Base-by-base conservation (phyloP, 1,140 invertebrate species). In the Ostrea edulis region DNA sequence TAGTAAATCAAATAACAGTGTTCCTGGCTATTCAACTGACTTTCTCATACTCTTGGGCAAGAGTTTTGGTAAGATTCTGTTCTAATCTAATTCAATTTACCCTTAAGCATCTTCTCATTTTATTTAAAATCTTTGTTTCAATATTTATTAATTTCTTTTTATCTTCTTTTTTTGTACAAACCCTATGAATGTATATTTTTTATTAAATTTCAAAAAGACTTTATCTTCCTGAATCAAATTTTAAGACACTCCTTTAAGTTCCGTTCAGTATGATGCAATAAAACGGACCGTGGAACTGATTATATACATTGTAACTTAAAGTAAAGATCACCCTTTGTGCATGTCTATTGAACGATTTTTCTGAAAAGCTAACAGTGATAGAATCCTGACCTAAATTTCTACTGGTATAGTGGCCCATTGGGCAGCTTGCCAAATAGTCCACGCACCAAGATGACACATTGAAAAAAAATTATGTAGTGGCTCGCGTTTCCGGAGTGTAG, bases 401-500 rank as follows among this genome's bases (percentile, higher is more conserved):
- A 9, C 68, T 77, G 58, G 58, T 62, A 62, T 62, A 77, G 68
- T 77, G 68, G 25, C 68, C 68, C 29, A 77, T 77, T 77, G 68
- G 68, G 68, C 68, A 77, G 25, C 14, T 77, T 77, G 68, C 68
- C 68, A 77, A 77, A 77, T 77, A 77, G 68, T 77, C 25, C 68
- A 77, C 68, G 68, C 68, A 77, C 68, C 68, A 14, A 25, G 25
- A 77, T 77, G 68, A 77, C 68, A 77, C 68, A 77, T 77, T 77
- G 68, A 77, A 77, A 71, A 25, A 77, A 62, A 62, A 20, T 20
- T 20, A 17, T 62, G n/a, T 62, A 20, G 25, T 62, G n/a, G 12
- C 2, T 20, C n/a, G 14, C 17, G 4, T 62, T 77, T 77, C 11
- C 5, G 25, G 25, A 77, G 55, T 62, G 3, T 17, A 77, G 68